phyloP scores from a whole-genome alignment of 64 coral and sea anemone species.

The Pocillopora verrucosa region DNA sequence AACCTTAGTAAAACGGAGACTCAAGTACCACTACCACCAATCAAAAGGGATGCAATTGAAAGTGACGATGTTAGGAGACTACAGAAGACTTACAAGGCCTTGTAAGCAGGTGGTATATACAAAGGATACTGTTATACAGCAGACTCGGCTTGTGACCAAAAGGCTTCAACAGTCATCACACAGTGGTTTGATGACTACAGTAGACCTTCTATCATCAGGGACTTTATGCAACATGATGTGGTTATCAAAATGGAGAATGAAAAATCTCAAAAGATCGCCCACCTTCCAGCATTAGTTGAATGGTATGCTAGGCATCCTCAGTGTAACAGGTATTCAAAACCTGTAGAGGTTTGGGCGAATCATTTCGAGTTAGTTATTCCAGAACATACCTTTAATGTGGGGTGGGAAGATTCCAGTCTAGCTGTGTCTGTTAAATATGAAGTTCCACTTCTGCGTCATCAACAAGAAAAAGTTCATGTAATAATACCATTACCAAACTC shows the following conservation, averaged over 20 bases:
- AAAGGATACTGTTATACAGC: conserved; percentile 28
- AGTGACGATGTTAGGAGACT: conserved; percentile 5
- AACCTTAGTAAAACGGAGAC: conserved; percentile 21
- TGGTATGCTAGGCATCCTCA: conserved; percentile 39
- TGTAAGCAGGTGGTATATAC: conserved; percentile 32
- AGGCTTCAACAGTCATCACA: conserved; percentile 38
- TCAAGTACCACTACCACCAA: conserved; percentile 43
- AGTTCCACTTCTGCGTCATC: too few species aligned
- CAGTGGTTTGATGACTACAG: conserved; percentile 47
- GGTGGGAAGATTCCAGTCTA: too few species aligned
- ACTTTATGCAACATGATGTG: too few species aligned
- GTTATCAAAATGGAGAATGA: neutral
- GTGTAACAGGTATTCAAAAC: too few species aligned
- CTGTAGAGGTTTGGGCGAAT: too few species aligned
- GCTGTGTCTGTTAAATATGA: too few species aligned
- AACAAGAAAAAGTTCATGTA: too few species aligned
- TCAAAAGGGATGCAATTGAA: conserved; percentile 27
- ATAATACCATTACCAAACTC: too few species aligned
- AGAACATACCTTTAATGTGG: too few species aligned
- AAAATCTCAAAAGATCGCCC: conserved; percentile 34
- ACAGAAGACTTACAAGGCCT: conserved; percentile 20
- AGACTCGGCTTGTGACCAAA: neutral
- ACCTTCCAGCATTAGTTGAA: conserved; percentile 47
- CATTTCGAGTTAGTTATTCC: too few species aligned
- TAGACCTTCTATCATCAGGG: conserved; percentile 41